Evolutionary conservation across 2,888 invertebrate species (phyloP).

Genomic region (Tachystola acroxantha): DNA sequence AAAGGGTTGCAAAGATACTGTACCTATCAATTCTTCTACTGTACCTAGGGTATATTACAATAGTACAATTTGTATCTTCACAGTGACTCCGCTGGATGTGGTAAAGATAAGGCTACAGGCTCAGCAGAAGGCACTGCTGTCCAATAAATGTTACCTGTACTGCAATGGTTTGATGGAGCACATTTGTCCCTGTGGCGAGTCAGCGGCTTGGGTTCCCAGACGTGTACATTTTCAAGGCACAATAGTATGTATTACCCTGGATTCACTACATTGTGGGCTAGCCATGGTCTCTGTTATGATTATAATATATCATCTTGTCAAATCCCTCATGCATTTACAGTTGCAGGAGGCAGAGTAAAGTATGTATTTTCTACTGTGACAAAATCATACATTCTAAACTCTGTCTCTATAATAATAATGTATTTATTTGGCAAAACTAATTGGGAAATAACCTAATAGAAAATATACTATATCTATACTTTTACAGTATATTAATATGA

Average conservation of each 20-base stretch:
- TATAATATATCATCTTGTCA: not conserved
- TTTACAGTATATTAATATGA: too few relatives aligned
- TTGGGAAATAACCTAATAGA: too few relatives aligned
- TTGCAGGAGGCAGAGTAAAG: too few relatives aligned
- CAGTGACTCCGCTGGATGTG: slow-evolving; percentile 99
- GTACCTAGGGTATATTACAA: too few relatives aligned
- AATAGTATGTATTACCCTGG: slow-evolving; percentile 80
- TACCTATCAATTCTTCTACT: too few relatives aligned
- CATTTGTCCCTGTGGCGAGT: slow-evolving; percentile 87
- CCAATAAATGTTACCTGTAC: slow-evolving; percentile 95
- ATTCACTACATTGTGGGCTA: not conserved
- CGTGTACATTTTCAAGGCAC: slow-evolving; percentile 88
- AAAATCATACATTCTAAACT: too few relatives aligned
- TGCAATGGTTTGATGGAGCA: slow-evolving; percentile 99
- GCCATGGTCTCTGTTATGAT: not conserved
- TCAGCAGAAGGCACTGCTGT: slow-evolving; percentile 90
- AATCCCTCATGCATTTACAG: too few relatives aligned
- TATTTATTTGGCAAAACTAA: too few relatives aligned
- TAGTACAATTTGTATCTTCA: slow-evolving; percentile 37
- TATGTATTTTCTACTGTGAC: too few relatives aligned
- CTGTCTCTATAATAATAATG: too few relatives aligned
- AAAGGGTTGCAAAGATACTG: too few relatives aligned
- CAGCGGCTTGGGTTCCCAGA: slow-evolving; percentile 79
- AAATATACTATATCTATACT: too few relatives aligned
- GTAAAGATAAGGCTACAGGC: slow-evolving; percentile 98